Evolutionary conservation across 2,113 vertebrate genomes (phyloP).

Genomic region (Cyanoramphus novaezelandiae): DNA sequence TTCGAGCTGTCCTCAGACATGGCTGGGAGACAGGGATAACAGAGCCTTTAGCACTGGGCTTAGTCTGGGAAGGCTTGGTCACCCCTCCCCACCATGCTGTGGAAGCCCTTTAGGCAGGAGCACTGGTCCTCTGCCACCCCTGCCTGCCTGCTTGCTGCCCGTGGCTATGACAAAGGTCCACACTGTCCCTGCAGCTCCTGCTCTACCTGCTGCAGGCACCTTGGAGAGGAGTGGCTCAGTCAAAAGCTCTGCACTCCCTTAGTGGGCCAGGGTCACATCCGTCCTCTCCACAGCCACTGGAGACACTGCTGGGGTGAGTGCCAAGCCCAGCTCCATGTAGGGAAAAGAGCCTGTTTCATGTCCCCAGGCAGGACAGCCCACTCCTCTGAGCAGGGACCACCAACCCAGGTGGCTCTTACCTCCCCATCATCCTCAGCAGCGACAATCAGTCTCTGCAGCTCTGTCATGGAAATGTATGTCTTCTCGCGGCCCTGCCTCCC

Average conservation of each 20-base stretch:
- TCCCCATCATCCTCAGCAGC: not conserved
- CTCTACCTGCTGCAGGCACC: not conserved
- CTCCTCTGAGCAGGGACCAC: not conserved
- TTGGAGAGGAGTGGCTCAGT: not conserved
- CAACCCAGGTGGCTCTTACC: no score
- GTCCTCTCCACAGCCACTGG: not conserved
- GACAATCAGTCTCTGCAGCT: no score
- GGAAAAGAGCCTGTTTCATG: not conserved
- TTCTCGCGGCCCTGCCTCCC: not conserved
- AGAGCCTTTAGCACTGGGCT: not conserved
- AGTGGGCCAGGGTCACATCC: no score
- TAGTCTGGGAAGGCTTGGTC: not conserved
- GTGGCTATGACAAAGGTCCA: not conserved
- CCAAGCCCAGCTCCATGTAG: not conserved
- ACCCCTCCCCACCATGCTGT: no score
- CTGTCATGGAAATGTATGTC: fast-evolving
- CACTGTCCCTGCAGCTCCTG: fast-evolving
- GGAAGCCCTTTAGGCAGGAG: not conserved
- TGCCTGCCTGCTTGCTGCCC: not conserved
- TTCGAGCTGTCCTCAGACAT: fast-evolving
- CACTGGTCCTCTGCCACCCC: not conserved
- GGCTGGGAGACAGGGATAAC: fast-evolving
- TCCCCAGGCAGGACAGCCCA: fast-evolving
- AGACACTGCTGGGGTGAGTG: not conserved
- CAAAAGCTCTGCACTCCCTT: not conserved